Evolutionary conservation across 2,888 invertebrate species (phyloP), one percentile per base, ranked within the genome.

Genomic region (Limenitis camilla): DNA sequence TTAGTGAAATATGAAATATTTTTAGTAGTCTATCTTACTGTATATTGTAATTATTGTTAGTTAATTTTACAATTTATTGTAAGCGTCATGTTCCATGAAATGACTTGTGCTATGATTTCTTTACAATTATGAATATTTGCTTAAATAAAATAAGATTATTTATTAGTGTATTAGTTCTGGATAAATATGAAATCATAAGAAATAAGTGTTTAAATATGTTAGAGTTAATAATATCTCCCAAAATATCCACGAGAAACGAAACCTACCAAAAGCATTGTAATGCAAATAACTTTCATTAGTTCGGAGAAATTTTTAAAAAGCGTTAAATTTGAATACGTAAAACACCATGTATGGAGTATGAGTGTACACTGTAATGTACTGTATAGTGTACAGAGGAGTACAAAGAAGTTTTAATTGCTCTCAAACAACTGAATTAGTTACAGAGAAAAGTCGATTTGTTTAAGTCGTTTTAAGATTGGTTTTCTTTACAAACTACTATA

Each of bases 381-480:
- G 62, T 60, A 52, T 49, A 63, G 61, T 58, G 69, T 66, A 68
- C 64, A 71, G 56, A 68, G 59, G 68, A 54, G 51, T 53, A 59
- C 80, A 81, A 81, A 78, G 69, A 69, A 66, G 62, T 64, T 58
- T 71, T 76, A 73, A 76, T 76, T 68, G 73, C 69, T 75, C 73
- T 69, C 68, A 67, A 71, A 78, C 71, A 71, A 69, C 67, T 67
- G 62, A 73, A 81, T 85, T 84, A 76, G 80, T 81, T 73, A 79
- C 78, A 70, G 69, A 70, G 73, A 76, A 78, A 79, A 76, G 72
- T 59, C 69, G 68, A 79, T 81, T 78, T 74, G 76, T 76, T 78
- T 72, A 69, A 76, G 64, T 63, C 19, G 19, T 19, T 19, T 19
- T 19, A 19, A 19, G 19, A 19, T 19, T 19, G 19, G 19, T 19